A percentile compares a stretch with the other conserved stretches of the same genome.
Conservation (phyloP, 2,797 vertebrate genomes). For the Lerista edwardsae region DNA sequence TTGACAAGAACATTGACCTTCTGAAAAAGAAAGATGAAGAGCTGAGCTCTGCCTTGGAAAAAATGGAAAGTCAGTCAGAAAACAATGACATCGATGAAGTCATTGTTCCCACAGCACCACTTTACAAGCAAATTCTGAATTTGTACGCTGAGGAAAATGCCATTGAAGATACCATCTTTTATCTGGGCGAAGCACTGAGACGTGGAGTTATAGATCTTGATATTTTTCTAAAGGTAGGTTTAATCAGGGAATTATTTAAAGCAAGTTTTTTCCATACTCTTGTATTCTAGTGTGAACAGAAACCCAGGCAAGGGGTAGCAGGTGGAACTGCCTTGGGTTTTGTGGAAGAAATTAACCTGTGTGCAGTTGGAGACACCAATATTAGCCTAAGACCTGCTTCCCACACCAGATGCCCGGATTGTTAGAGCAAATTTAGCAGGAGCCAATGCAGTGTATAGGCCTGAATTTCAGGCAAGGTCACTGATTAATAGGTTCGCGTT, state of each 20-base stretch:
- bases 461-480: not conserved
- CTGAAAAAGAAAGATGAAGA: slow-evolving; percentile 98
- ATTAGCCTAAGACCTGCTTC: not conserved
- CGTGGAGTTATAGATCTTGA: slow-evolving; percentile 97
- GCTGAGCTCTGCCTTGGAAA: slow-evolving; percentile 94
- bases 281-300: not conserved
- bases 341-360: not conserved
- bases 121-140: slow-evolving; percentile 99
- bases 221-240: slow-evolving; percentile 94
- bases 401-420: too few species aligned
- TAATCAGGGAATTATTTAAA: slow-evolving; percentile 2
- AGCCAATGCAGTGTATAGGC: not conserved
- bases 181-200: slow-evolving; percentile 95
- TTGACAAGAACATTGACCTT: slow-evolving; percentile 96
- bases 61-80: slow-evolving; percentile 98
- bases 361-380: not conserved
- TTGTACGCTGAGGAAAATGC: slow-evolving; percentile 98
- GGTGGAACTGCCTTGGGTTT: not conserved
- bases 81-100: slow-evolving; percentile 98
- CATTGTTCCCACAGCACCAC: slow-evolving; percentile 95
- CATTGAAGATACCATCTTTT: slow-evolving; percentile 99
- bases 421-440: not conserved
- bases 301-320: not conserved
- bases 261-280: not conserved
- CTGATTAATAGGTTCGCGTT: not conserved